A percentile compares a stretch with the other conserved stretches of the same genome.
Conservation (phyloP, 2,113 vertebrate genomes). For the Peucedramus taeniatus region DNA sequence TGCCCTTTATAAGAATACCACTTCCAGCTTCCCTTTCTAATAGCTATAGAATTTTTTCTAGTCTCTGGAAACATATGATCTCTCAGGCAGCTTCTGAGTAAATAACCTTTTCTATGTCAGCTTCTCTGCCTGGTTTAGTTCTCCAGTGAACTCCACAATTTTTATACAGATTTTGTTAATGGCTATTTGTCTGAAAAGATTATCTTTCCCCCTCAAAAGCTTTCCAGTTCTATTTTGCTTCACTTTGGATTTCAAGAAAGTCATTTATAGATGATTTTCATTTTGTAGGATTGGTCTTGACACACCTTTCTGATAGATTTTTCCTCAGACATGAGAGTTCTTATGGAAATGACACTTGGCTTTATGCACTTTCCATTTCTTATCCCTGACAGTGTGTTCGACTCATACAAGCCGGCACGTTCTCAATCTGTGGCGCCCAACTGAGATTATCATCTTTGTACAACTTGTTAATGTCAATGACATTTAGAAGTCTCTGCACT, state of each 20-base stretch:
- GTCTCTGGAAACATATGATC: neutral
- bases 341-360: slow-evolving; percentile 48
- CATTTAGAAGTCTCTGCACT: slow-evolving; percentile 37
- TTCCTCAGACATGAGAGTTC: neutral
- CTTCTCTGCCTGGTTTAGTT: neutral
- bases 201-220: neutral
- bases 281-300: slow-evolving; percentile 23
- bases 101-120: neutral
- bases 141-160: neutral
- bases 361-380: slow-evolving; percentile 43
- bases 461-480: slow-evolving; percentile 57
- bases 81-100: neutral
- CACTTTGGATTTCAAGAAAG: neutral
- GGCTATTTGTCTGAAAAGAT: neutral
- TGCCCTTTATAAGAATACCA: neutral
- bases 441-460: slow-evolving; percentile 46
- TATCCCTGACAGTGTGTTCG: neutral
- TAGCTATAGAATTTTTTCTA: neutral
- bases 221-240: slow-evolving; percentile 8
- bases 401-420: neutral
- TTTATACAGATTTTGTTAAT: neutral
- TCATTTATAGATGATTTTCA: slow-evolving; percentile 19
- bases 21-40: neutral
- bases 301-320: slow-evolving; percentile 31
- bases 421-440: neutral